Evolutionary conservation across 1,140 invertebrate genomes (phyloP).

Genomic region (Drosophila albomicans): DNA sequence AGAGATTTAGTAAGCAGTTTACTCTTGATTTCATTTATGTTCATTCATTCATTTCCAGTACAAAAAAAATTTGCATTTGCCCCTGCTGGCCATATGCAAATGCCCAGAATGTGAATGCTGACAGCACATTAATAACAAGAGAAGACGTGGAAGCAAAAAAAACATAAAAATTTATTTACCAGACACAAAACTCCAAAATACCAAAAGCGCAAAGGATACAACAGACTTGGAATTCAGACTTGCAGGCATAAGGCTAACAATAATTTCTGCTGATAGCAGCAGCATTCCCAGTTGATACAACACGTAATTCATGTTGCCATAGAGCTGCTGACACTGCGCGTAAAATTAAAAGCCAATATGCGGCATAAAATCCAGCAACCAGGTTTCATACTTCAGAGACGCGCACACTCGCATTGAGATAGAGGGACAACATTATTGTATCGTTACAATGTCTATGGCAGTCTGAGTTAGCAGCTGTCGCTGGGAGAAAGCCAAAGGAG

Average conservation of each 20-base stretch:
- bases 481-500: not conserved
- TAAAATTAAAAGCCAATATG: slow-evolving; percentile 81
- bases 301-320: slow-evolving; percentile 19
- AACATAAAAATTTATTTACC: slow-evolving; percentile 51
- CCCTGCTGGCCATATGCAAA: slow-evolving; percentile 29
- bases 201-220: not conserved
- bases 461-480: slow-evolving; percentile 2
- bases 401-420: not conserved
- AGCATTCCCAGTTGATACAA: slow-evolving; percentile 26
- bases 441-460: slow-evolving; percentile 43
- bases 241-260: slow-evolving; percentile 31
- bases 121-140: slow-evolving; percentile 48
- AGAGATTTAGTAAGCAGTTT: slow-evolving; percentile 34
- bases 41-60: slow-evolving; percentile 14
- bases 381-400: slow-evolving; percentile 41
- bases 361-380: slow-evolving; percentile 73
- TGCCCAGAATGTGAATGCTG: slow-evolving; percentile 18
- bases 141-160: not conserved
- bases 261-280: slow-evolving; percentile 53
- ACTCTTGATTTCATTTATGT: slow-evolving; percentile 42
- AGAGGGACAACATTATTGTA: slow-evolving; percentile 57
- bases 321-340: slow-evolving; percentile 70
- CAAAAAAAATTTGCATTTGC: slow-evolving; percentile 27
- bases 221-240: slow-evolving; percentile 16
- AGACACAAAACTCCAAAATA: slow-evolving; percentile 7